Percentiles rank a stretch among this genome's conserved stretches.
Conservation (phyloP, 2,888 invertebrate genomes). For the Anthophora plumipes region DNA sequence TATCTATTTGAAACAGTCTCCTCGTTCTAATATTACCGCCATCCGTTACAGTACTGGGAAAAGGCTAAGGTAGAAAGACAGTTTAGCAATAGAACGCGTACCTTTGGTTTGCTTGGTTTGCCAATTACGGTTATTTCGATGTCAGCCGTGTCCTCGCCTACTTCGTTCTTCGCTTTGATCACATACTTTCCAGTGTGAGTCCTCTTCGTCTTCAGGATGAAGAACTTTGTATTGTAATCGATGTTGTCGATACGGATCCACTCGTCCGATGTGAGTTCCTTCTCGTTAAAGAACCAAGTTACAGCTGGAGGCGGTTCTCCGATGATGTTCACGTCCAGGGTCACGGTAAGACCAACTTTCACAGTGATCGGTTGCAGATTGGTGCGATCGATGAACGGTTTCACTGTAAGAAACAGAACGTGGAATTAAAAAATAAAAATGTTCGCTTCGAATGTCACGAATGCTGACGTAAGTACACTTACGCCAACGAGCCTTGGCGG, state of each 20-base stretch:
- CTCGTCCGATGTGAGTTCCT: conserved; percentile 87
- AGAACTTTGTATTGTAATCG: conserved; percentile 96
- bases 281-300: conserved; percentile 93
- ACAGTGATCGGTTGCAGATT: conserved; percentile 93
- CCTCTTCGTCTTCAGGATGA: conserved; percentile 93
- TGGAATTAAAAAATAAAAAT: too few species aligned
- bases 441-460: too few species aligned
- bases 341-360: conserved; percentile 95
- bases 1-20: too few species aligned
- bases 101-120: conserved; percentile 91
- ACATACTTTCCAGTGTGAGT: conserved; percentile 94
- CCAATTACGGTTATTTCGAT: conserved; percentile 95
- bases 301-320: conserved; percentile 98
- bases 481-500: conserved; percentile 95
- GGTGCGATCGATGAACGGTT: conserved; percentile 96
- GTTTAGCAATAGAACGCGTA: conserved; percentile 41
- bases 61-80: background rate
- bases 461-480: conserved; percentile 87
- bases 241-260: conserved; percentile 91
- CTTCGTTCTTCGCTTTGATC: conserved; percentile 95
- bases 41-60: too few species aligned
- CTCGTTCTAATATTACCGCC: too few species aligned
- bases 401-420: conserved; percentile 88
- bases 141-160: conserved; percentile 96
- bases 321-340: conserved; percentile 94